Percentiles rank a stretch among this genome's conserved stretches.
These are phyloP conservation scores for Phylloscopus trochiloides DNA, from an alignment of 2,113 vertebrate genomes.

Conservation along the genomic window DNA sequence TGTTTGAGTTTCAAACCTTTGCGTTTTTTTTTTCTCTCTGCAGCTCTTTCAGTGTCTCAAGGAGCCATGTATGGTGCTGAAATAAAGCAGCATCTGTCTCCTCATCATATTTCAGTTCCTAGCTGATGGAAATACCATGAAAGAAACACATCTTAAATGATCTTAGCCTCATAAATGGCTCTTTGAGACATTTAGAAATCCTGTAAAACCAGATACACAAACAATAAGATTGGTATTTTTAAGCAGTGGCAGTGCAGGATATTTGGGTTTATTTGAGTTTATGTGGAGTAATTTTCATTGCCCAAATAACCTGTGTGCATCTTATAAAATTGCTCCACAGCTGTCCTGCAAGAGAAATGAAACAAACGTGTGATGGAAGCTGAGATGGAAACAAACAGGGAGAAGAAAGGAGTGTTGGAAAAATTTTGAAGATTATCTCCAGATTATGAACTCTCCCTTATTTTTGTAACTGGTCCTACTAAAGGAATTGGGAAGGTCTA, in stretches of 20 bases:
- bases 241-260: neutral
- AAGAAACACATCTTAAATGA: neutral
- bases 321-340: neutral
- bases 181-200: neutral
- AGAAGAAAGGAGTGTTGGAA: neutral
- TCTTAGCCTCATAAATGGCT: slow-evolving; percentile 4
- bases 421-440: neutral
- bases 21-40: neutral
- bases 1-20: neutral
- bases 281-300: neutral
- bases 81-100: slow-evolving; percentile 5
- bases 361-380: neutral
- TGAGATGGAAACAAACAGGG: neutral
- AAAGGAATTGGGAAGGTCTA: neutral
- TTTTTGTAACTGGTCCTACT: neutral
- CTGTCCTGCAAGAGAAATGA: neutral
- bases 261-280: neutral
- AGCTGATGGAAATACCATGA: neutral
- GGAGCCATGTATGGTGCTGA: neutral
- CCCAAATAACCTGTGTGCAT: neutral
- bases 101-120: neutral
- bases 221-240: neutral
- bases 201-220: neutral
- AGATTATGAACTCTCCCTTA: neutral
- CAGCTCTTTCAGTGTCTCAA: neutral